A percentile compares a stretch with the other conserved stretches of the same genome.
Evolutionary conservation across 2,113 vertebrate genomes (phyloP).

Genomic region (Bubo bubo): DNA sequence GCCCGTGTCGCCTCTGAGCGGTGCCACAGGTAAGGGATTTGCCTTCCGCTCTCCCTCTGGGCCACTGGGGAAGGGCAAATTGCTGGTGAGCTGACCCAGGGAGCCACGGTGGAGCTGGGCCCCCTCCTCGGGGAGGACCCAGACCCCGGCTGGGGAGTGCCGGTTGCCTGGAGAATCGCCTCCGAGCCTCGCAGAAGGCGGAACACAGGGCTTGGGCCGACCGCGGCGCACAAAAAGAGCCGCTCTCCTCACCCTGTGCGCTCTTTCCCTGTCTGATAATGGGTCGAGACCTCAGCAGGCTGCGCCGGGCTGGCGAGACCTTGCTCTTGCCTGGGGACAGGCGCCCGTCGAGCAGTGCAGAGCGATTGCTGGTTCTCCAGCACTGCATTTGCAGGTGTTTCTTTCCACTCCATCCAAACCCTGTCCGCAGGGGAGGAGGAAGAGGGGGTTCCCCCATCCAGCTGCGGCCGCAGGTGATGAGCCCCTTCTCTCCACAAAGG

Average conservation of each 20-base stretch:
- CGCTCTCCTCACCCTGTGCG: rapidly evolving
- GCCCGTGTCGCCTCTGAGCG: background rate
- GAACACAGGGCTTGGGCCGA: rapidly evolving
- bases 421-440: rapidly evolving
- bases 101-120: rapidly evolving
- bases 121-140: rapidly evolving
- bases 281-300: background rate
- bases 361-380: rapidly evolving
- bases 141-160: background rate
- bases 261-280: rapidly evolving
- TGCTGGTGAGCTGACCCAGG: background rate
- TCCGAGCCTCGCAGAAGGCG: background rate
- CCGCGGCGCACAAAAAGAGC: background rate
- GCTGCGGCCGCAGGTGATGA: background rate
- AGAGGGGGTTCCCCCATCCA: rapidly evolving
- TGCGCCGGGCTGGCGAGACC: no score
- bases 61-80: background rate
- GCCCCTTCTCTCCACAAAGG: background rate
- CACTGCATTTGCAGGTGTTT: rapidly evolving
- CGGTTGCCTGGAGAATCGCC: background rate
- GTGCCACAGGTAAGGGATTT: slow-evolving; percentile 65
- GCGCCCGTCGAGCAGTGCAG: rapidly evolving
- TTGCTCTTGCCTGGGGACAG: rapidly evolving
- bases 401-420: background rate
- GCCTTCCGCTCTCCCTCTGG: background rate